Evolutionary conservation across 2,888 invertebrate genomes (phyloP), one percentile per base, ranked within the genome.

Genomic region (Drosophila monieri): DNA sequence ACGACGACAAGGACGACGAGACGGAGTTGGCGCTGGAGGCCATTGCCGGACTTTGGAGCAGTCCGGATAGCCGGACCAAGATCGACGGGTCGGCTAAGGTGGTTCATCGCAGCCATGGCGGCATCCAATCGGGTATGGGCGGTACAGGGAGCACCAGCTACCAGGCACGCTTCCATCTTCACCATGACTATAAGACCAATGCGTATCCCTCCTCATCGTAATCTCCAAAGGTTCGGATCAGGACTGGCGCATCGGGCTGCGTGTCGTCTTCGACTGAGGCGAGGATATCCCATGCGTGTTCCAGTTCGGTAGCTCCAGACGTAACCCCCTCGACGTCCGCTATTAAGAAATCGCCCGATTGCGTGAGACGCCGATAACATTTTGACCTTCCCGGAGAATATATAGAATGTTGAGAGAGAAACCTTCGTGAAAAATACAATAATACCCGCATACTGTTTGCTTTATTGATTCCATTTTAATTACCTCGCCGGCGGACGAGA

Each of bases 1-100:
- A 91, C 65, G 90, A 91, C 58, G 90, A 91, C 48, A 77, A 86
- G 48, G 88, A 85, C 3, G 88, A 89, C 18, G 90, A 91, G 18
- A 92, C 92, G 0, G 91, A 91, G 71, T 59, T 91, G 53, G 85
- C 89, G 0, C 71, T 91, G 23, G 91, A 91, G 75, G 91, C 91
- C 1, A 90, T 91, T 49, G 90, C 90, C 0, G 90, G 90, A 56
- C 72, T 91, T 6, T 92, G 90, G 90, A 89, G 88, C 55, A 91
- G 91, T 53, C 71, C 79, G 0, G 91, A 91, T 66, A 89, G 85
- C 10, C 89, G 90, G 12, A 91, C 91, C 0, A 89, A 90, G 60
- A 68, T 91, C 25, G 91, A 92, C 60, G 91, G 91, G 9, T 87
- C 90, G 0, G 91, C 91, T 0, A 85, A 88, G 18, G 87, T 92